Evolutionary conservation across 2,888 invertebrate genomes (phyloP).

Genomic region (Deilephila elpenor): DNA sequence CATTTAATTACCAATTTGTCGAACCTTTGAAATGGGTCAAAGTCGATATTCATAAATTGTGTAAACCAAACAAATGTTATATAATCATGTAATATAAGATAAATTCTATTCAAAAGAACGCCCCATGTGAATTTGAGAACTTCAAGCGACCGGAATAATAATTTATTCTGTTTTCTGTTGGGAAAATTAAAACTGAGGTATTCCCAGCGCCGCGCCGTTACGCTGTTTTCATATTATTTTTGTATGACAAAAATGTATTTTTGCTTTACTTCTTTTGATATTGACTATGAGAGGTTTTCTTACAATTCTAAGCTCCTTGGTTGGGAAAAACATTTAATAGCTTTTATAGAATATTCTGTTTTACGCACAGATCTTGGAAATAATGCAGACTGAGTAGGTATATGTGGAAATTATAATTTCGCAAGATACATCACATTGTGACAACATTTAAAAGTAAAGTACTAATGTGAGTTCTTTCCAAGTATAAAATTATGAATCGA

Average conservation of each 20-base stretch:
- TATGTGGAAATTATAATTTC: constrained; percentile 35
- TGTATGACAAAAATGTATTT: constrained; percentile 29
- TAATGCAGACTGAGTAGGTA: constrained; percentile 47
- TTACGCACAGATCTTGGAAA: constrained; percentile 49
- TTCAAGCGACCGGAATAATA: constrained; percentile 49
- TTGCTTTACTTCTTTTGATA: constrained; percentile 26
- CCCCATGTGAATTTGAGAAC: constrained; percentile 16
- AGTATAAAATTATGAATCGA: too few species aligned
- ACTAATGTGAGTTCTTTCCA: too few species aligned
- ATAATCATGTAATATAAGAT: background rate
- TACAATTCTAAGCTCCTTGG: constrained; percentile 17
- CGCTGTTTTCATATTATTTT: constrained; percentile 40
- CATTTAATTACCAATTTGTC: constrained; percentile 14
- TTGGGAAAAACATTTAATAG: constrained; percentile 38
- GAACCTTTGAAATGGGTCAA: constrained; percentile 7
- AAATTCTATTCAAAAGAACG: background rate
- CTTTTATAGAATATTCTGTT: constrained; percentile 50
- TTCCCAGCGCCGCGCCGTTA: constrained; percentile 43
- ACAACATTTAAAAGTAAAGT: background rate
- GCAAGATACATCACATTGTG: background rate
- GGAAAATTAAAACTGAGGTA: constrained; percentile 54
- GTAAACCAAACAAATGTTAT: background rate
- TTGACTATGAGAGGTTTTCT: background rate
- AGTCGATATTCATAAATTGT: background rate
- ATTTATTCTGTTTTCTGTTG: constrained; percentile 55